Evolutionary conservation across 2,113 vertebrate genomes (phyloP).

Genomic region (Serilophus lunatus): DNA sequence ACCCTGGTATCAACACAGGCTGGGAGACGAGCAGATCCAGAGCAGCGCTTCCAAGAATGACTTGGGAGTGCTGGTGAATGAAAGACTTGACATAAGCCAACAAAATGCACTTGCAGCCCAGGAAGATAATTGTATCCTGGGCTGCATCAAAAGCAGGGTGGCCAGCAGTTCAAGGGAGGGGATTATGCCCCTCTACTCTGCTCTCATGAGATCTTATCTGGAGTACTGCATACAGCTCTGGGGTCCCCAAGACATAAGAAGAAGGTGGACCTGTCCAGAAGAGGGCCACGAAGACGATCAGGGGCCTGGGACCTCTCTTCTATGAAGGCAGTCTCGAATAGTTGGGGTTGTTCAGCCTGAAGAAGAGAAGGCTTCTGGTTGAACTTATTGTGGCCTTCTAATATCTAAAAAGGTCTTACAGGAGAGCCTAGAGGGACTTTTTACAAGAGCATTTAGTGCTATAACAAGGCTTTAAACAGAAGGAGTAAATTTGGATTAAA

Average conservation of each 20-base stretch:
- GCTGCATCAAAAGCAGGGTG: neutral
- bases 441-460: neutral
- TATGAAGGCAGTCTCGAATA: neutral
- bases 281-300: neutral
- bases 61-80: neutral
- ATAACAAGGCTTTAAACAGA: neutral
- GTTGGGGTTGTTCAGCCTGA: neutral
- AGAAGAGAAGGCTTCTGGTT: neutral
- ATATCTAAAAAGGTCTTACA: neutral
- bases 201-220: no score
- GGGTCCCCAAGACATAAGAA: rapidly evolving
- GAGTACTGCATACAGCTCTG: neutral
- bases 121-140: rapidly evolving
- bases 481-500: neutral
- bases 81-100: neutral
- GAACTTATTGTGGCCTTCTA: neutral
- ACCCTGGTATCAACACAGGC: neutral
- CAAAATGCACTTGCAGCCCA: neutral
- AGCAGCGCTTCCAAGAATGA: neutral
- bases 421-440: neutral
- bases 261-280: neutral
- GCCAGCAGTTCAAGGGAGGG: rapidly evolving
- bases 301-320: neutral
- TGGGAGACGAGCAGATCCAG: neutral
- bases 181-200: neutral